A percentile compares a stretch with the other conserved stretches of the same genome.
These are phyloP conservation scores for Gastrophryne carolinensis DNA, from an alignment of 2,797 vertebrate genomes.

Conservation along the genomic window DNA sequence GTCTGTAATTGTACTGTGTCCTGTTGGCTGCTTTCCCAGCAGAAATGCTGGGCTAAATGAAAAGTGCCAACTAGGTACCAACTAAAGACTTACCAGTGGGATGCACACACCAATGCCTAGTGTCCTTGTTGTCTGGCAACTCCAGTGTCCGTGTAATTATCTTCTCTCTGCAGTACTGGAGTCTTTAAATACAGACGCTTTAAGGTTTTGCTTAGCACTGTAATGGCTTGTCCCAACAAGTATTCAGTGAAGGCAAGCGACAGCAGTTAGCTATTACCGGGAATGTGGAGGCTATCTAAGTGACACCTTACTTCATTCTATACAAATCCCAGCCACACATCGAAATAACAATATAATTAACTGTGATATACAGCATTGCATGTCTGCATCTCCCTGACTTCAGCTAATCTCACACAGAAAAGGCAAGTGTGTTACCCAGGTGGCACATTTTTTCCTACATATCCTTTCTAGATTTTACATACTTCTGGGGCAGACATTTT, in stretches of 20 bases:
- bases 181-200: slow-evolving; percentile 50
- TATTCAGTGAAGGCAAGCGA: slow-evolving; percentile 36
- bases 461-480: background rate
- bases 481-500: background rate
- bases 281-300: slow-evolving; percentile 30
- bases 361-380: slow-evolving; percentile 15
- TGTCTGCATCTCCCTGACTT: background rate
- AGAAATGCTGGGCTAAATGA: slow-evolving; percentile 34
- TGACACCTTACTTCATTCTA: slow-evolving; percentile 28
- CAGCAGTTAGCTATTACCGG: slow-evolving; percentile 26
- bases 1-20: slow-evolving; percentile 35
- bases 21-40: slow-evolving; percentile 37
- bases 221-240: slow-evolving; percentile 52
- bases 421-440: background rate
- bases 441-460: background rate
- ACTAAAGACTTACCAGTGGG: slow-evolving; percentile 46
- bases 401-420: background rate
- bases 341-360: background rate
- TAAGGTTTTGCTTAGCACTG: slow-evolving; percentile 42
- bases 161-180: slow-evolving; percentile 42
- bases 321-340: background rate
- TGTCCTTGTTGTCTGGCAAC: slow-evolving; percentile 53
- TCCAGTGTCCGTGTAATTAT: slow-evolving; percentile 47
- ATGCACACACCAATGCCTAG: slow-evolving; percentile 37
- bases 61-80: slow-evolving; percentile 49